Base-by-base conservation (phyloP, 2,797 vertebrate species). In the Eleutherodactylus coqui region DNA sequence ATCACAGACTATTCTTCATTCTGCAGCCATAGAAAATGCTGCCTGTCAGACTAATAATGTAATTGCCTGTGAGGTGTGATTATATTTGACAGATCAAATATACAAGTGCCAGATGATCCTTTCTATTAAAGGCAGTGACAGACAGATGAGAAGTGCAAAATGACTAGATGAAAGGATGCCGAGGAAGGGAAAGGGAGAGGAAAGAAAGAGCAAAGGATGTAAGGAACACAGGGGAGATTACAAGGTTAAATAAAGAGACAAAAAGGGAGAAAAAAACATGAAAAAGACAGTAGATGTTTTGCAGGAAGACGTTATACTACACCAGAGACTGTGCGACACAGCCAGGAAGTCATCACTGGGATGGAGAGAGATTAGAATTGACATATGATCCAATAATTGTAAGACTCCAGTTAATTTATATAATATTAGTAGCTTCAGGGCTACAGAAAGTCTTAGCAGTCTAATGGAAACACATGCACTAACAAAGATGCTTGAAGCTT, bases 1-100 rank as follows among this genome's bases (percentile, higher is more conserved):
- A 73, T 75, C 86, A 67, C 53, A 84, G 67, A 34, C 17, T 27
- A 75, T 62, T 73, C 36, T 47, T 73, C 67, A 78, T 45, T 82
- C 58, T 13, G 43, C 67, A 64, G 43, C 55, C 36, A 4, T 53
- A 75, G 51, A 80, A 67, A 84, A 83, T 27, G 70, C 70, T 81
- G 55, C 43, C 77, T 45, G 77, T 85, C 77, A 84, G 55, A 21
- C 82, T 87, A 87, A 87, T 87, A 75, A 76, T 87, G 55, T 84
- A 87, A 87, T 87, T 87, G 78, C 34, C 86, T 69, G 69, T 47
- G 67, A 85, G 86, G 77, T 80, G 82, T 85, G 82, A 87, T 84
- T 85, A 76, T 81, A 79, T 87, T 34, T 87, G 86, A 87, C 86
- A 87, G 82, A 87, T 87, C 86, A 84, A 84, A 87, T 84, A 81